These are phyloP conservation scores for Phocides pigmalion DNA, from an alignment of 1,140 invertebrate species.

Conservation along the genomic window DNA sequence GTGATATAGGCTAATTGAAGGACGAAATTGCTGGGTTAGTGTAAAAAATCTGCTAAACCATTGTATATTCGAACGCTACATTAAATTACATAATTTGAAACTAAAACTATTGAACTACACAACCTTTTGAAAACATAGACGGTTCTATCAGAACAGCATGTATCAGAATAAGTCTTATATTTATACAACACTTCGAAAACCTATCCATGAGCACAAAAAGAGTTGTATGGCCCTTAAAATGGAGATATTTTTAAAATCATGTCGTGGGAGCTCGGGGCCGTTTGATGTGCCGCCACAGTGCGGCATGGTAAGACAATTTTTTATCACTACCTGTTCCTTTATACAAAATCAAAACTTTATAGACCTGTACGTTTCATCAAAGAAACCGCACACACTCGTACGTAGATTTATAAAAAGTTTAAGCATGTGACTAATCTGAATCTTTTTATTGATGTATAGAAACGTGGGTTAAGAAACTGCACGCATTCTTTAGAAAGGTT, in stretches of 20 bases:
- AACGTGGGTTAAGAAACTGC: not conserved
- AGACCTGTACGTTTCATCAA: slow-evolving; percentile 58
- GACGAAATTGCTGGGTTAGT: no score
- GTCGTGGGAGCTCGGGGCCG: slow-evolving; percentile 68
- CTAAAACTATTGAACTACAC: no score
- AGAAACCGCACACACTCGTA: slow-evolving; percentile 48
- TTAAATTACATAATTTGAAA: no score
- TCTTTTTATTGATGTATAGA: slow-evolving; percentile 21
- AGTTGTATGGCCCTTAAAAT: slow-evolving; percentile 53
- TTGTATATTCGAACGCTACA: no score
- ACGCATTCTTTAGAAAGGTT: not conserved
- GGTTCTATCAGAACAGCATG: no score
- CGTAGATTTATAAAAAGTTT: slow-evolving; percentile 20
- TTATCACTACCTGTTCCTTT: slow-evolving; percentile 74
- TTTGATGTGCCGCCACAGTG: slow-evolving; percentile 69
- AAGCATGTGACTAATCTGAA: slow-evolving; percentile 18
- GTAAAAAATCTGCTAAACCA: no score
- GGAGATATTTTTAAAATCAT: slow-evolving; percentile 69
- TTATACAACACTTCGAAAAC: slow-evolving; percentile 29
- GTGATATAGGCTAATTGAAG: no score
- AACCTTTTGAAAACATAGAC: no score
- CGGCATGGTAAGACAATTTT: slow-evolving; percentile 63
- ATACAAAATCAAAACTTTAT: slow-evolving; percentile 70
- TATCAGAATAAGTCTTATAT: slow-evolving; percentile 28
- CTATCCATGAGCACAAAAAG: slow-evolving; percentile 22